phyloP scores from a whole-genome alignment of 2,797 vertebrate genomes.

The Onychomys torridus region DNA sequence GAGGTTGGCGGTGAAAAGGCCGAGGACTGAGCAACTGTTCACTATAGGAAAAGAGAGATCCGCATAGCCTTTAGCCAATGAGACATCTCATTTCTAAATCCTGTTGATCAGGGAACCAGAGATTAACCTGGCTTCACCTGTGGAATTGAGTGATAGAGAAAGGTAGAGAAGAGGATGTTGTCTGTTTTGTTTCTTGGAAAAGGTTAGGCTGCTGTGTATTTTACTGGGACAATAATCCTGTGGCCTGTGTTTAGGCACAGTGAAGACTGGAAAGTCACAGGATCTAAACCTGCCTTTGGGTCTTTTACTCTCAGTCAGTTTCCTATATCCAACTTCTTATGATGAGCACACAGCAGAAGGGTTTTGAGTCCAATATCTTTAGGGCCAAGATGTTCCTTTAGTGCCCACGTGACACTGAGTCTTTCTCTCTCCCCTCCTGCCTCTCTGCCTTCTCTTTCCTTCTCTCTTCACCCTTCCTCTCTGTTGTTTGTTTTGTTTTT shows the following conservation, averaged over 20 bases:
- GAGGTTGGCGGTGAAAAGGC: neutral
- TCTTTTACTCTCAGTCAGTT: neutral
- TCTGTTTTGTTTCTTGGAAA: neutral
- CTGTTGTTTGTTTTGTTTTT: too few species aligned
- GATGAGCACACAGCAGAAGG: too few species aligned
- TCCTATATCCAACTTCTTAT: neutral
- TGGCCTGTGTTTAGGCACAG: too few species aligned
- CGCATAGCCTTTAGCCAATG: neutral
- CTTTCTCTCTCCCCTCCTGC: neutral
- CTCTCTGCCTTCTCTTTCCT: neutral
- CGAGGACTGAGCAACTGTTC: neutral
- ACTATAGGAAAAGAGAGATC: neutral
- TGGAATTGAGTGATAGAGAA: fast-evolving
- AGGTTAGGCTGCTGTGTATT: neutral
- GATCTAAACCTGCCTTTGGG: neutral
- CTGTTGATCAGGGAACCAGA: neutral
- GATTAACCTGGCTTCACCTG: neutral
- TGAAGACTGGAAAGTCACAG: too few species aligned
- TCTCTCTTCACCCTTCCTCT: neutral
- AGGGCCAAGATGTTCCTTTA: too few species aligned
- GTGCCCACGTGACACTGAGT: too few species aligned
- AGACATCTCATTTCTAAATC: neutral
- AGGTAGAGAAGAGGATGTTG: neutral
- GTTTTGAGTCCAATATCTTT: too few species aligned
- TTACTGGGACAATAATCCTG: neutral